Evolutionary conservation across 2,888 invertebrate genomes (phyloP).

Genomic region (Nomada flava): DNA sequence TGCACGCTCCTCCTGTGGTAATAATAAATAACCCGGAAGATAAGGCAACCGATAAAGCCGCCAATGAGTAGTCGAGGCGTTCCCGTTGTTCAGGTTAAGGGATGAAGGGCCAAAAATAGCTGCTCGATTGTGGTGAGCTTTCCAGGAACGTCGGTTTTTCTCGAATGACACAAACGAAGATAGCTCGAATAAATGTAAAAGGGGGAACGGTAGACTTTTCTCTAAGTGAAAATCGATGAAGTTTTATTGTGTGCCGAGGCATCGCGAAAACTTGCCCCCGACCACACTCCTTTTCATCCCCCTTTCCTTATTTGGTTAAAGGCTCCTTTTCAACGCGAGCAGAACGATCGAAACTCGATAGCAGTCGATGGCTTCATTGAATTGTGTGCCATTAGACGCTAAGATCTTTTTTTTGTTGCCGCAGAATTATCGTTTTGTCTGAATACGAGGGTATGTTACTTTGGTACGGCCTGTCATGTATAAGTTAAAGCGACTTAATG

Average conservation of each 20-base stretch:
- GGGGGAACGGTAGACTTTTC: conserved; percentile 71
- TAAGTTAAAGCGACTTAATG: too few relatives aligned
- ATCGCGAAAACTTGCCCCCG: conserved; percentile 36
- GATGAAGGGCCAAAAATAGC: conserved; percentile 54
- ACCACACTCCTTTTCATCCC: neutral
- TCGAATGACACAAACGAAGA: conserved; percentile 70
- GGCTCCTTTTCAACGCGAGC: conserved; percentile 29
- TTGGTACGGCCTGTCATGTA: too few relatives aligned
- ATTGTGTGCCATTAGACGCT: conserved; percentile 22
- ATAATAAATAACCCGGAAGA: conserved; percentile 70
- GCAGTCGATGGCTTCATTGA: conserved; percentile 30
- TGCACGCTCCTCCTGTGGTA: conserved; percentile 55
- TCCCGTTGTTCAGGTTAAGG: conserved; percentile 38
- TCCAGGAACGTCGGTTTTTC: conserved; percentile 26
- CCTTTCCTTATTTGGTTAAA: conserved; percentile 21
- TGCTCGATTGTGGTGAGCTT: conserved; percentile 16
- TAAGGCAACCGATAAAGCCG: conserved; percentile 55
- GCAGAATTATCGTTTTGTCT: too few relatives aligned
- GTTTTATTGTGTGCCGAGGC: conserved; percentile 71
- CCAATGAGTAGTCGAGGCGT: conserved; percentile 56
- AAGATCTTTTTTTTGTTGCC: neutral
- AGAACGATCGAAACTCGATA: conserved; percentile 63
- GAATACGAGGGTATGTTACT: too few relatives aligned
- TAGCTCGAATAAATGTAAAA: conserved; percentile 78
- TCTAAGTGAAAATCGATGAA: conserved; percentile 78